phyloP scores from a whole-genome alignment of 1,140 invertebrate species.

The Thaumatotibia leucotreta region DNA sequence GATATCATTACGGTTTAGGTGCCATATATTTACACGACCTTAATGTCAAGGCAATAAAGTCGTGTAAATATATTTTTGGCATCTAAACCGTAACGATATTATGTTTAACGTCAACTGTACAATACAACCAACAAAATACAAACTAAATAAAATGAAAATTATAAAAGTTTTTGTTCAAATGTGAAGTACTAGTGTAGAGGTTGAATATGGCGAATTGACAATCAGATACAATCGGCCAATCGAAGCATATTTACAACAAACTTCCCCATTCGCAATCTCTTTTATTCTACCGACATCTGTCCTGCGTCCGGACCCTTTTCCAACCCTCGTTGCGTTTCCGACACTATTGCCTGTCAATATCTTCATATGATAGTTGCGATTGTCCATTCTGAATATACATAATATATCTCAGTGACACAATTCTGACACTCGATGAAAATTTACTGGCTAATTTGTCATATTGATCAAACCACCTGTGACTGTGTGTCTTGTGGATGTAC shows the following conservation, averaged over 20 bases:
- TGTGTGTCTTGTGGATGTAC: too few relatives aligned
- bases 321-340: constrained; percentile 49
- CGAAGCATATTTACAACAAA: constrained; percentile 34
- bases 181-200: background rate
- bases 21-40: too few relatives aligned
- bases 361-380: constrained; percentile 49
- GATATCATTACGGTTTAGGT: too few relatives aligned
- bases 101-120: too few relatives aligned
- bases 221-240: constrained; percentile 5
- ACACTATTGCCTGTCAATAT: constrained; percentile 61
- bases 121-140: too few relatives aligned
- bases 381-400: constrained; percentile 47
- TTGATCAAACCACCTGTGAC: too few relatives aligned
- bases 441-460: background rate
- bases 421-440: background rate
- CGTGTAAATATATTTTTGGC: too few relatives aligned
- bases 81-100: too few relatives aligned
- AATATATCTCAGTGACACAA: too few relatives aligned
- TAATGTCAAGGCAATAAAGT: too few relatives aligned
- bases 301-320: constrained; percentile 49
- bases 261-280: constrained; percentile 50
- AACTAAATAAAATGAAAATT: too few relatives aligned
- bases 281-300: constrained; percentile 60
- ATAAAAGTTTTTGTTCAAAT: too few relatives aligned
- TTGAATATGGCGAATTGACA: background rate